Evolutionary conservation across 1,140 invertebrate genomes (phyloP).

Genomic region (Samia ricini): DNA sequence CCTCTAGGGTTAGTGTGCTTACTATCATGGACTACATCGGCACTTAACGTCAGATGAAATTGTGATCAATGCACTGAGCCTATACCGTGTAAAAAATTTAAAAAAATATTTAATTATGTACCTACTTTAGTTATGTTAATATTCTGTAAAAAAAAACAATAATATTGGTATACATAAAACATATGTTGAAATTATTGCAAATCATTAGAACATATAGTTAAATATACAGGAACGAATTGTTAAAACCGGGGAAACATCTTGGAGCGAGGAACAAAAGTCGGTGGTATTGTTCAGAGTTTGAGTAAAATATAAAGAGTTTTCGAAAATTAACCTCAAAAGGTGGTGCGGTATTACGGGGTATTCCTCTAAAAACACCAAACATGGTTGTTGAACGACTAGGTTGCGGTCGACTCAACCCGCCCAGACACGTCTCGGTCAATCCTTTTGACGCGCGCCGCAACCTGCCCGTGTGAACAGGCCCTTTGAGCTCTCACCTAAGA

Average conservation of each 20-base stretch:
- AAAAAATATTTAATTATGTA: no score
- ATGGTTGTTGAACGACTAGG: constrained; percentile 32
- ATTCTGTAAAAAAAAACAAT: no score
- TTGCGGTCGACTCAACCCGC: constrained; percentile 43
- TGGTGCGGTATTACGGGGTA: constrained; percentile 9
- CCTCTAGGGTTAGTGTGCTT: no score
- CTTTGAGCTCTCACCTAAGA: constrained; percentile 63
- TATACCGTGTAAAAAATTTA: no score
- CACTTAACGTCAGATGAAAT: no score
- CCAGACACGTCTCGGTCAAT: constrained; percentile 56
- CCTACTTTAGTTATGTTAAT: no score
- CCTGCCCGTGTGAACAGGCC: constrained; percentile 52
- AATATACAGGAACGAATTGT: neutral
- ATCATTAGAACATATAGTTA: neutral
- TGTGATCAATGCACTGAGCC: no score
- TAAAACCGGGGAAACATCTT: constrained; percentile 10
- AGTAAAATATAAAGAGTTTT: constrained; percentile 7
- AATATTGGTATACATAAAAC: no score
- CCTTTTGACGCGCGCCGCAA: constrained; percentile 48
- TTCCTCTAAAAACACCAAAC: constrained; percentile 28
- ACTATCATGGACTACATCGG: no score
- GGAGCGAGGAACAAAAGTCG: constrained; percentile 6
- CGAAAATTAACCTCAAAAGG: neutral
- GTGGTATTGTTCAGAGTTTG: constrained; percentile 4
- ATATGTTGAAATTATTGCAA: no score